Conservation (phyloP, 2,113 vertebrate species). For the Dasyornis broadbenti region DNA sequence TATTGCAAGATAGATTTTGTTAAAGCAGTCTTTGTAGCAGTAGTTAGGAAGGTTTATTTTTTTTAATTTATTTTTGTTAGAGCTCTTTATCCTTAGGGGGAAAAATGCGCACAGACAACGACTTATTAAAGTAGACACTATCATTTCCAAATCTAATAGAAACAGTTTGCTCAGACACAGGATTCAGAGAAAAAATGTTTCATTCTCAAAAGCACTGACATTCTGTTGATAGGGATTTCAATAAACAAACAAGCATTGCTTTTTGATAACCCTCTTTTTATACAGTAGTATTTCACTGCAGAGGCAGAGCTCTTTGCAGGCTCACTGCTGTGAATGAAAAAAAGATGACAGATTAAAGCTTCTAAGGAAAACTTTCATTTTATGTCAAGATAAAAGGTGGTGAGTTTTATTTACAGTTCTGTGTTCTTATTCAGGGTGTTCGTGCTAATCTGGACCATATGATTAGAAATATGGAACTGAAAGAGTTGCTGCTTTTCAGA, state of each 20-base stretch:
- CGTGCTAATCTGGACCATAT: background rate
- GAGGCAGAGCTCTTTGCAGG: conserved; percentile 24
- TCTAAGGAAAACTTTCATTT: conserved; percentile 25
- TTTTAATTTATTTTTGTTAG: background rate
- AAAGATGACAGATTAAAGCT: conserved; percentile 37
- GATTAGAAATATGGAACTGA: background rate
- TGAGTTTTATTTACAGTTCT: conserved; percentile 13
- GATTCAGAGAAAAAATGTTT: conserved; percentile 31
- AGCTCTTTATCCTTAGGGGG: background rate
- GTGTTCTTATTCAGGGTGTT: background rate
- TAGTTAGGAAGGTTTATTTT: background rate
- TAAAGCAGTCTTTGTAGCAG: background rate
- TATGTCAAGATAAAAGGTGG: conserved; percentile 17
- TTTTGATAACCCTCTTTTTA: conserved; percentile 30
- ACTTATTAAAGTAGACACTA: conserved; percentile 12
- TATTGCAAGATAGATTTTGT: background rate
- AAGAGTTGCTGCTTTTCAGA: background rate
- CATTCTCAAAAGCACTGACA: conserved; percentile 34
- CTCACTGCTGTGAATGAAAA: conserved; percentile 16
- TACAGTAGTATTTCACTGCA: background rate
- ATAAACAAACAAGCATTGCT: conserved; percentile 43
- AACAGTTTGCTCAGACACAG: conserved; percentile 20
- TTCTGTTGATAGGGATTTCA: conserved; percentile 28
- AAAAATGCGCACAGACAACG: background rate
- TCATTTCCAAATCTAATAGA: conserved; percentile 36